Conservation (phyloP, 30 jellyfish, hydroid and myxozoan species). For the Hydra vulgaris region DNA sequence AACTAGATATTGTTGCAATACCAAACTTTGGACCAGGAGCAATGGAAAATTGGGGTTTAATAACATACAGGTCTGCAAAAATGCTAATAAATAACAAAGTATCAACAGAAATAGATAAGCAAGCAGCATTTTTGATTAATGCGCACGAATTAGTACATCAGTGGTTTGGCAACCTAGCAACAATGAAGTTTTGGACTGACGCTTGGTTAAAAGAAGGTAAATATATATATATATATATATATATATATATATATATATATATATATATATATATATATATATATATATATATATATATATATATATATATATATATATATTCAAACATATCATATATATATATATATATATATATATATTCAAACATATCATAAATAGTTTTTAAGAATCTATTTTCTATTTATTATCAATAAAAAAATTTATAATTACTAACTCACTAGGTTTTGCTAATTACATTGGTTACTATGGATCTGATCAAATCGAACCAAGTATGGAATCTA, state of each 20-base stretch:
- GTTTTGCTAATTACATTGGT: slow-evolving; percentile 71
- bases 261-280: neutral
- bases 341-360: too few species aligned
- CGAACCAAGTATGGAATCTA: slow-evolving; percentile 39
- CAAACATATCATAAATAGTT: too few species aligned
- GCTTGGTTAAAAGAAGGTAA: slow-evolving; percentile 84
- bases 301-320: neutral
- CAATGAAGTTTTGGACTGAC: slow-evolving; percentile 86
- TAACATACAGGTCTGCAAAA: slow-evolving; percentile 28
- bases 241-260: too few species aligned
- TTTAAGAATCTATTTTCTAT: too few species aligned
- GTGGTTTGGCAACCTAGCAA: slow-evolving; percentile 93
- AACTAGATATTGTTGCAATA: slow-evolving; percentile 61
- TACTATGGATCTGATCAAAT: slow-evolving; percentile 49
- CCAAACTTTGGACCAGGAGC: slow-evolving; percentile 67
- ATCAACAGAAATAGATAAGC: slow-evolving; percentile 25
- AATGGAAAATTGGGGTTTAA: slow-evolving; percentile 95
- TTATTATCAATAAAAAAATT: too few species aligned
- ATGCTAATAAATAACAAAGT: slow-evolving; percentile 15
- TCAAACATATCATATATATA: neutral
- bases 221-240: neutral
- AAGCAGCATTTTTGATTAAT: slow-evolving; percentile 23
- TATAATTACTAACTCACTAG: too few species aligned
- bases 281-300: too few species aligned
- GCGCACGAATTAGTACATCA: slow-evolving; percentile 91